Percentiles rank a stretch among this genome's conserved stretches.
These are phyloP conservation scores for Drosophila picticornis DNA, from an alignment of 2,888 invertebrate genomes.

Conservation along the genomic window DNA sequence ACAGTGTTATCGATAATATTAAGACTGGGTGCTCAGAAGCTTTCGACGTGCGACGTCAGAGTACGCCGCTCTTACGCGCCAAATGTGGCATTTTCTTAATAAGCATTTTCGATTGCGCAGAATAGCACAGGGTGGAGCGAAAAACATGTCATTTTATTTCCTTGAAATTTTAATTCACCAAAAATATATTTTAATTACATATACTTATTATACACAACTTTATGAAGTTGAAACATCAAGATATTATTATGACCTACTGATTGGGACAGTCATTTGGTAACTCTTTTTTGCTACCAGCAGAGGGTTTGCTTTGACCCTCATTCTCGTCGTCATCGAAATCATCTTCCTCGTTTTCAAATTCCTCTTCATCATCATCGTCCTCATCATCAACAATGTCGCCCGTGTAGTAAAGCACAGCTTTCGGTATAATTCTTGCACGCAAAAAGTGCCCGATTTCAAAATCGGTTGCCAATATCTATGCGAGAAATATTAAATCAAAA, in stretches of 20 bases:
- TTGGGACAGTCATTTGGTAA: conserved; percentile 90
- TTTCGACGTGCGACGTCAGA: conserved; percentile 3
- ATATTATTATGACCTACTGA: conserved; percentile 86
- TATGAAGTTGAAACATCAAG: conserved; percentile 32
- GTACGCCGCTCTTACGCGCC: neutral
- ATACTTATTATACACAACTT: conserved; percentile 62
- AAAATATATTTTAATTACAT: conserved; percentile 61
- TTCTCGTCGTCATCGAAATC: conserved; percentile 88
- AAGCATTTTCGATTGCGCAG: neutral
- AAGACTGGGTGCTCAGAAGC: neutral
- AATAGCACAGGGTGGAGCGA: neutral
- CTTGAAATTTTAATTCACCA: conserved; percentile 67
- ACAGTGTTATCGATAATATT: conserved; percentile 1
- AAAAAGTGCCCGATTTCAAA: conserved; percentile 99
- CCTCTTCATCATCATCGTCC: conserved; percentile 88
- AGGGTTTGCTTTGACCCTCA: conserved; percentile 86
- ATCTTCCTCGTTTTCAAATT: conserved; percentile 87
- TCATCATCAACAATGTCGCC: conserved; percentile 94
- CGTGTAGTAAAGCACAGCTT: conserved; percentile 98
- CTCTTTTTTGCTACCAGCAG: conserved; percentile 77
- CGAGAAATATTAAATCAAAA: neutral
- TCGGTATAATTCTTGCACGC: conserved; percentile 97
- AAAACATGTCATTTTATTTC: conserved; percentile 30
- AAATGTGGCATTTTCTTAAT: neutral
- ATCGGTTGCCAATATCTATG: conserved; percentile 92